Base-by-base conservation (phyloP, 2,113 vertebrate genomes). In the Hymenochirus boettgeri region DNA sequence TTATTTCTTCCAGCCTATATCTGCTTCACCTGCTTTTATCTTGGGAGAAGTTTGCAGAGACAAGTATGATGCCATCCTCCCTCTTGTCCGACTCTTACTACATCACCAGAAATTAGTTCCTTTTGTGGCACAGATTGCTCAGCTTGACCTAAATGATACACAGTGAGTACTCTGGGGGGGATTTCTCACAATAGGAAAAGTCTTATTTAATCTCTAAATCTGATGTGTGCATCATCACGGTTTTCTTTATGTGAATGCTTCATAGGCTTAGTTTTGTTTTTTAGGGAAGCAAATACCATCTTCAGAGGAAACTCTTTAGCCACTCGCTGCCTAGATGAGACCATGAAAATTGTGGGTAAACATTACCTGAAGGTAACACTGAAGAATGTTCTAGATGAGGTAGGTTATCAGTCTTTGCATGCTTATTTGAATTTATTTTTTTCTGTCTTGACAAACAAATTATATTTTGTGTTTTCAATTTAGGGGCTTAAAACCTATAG, bases 321-420 rank as follows among this genome's bases (percentile, higher is more conserved):
- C 57, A 96, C 96, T 2, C 92, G 94, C 3, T 96, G 95, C 83
- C 90, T 99, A 33, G 95, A 98, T 73, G 96, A 99, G 80, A 96
- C 95, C 88, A 99, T 99, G 95, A 99, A 98, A 84, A 93, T 97
- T 74, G 94, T 97, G 73, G 96, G 96, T 69, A 89, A 94, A 76
- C 93, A 92, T 87, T 99, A 98, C 85, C 80, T 99, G 70, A 93
- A 91, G 54, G 91, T 96, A 74, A 99, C 94, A 13, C 81, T 99
- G 75, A 99, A 97, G 77, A 82, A 92, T 76, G 87, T 96, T 71
- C 82, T 99, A 73, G 95, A 99, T 79, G 95, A 98, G 93, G 96
- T 99, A 77, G n/a, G n/a, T n/a, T n/a, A n/a, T n/a, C n/a, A n/a
- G n/a, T n/a, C n/a, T n/a, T n/a, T n/a, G n/a, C n/a, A n/a, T n/a